These are phyloP conservation scores for Pyrrhura leucotis DNA, from an alignment of 2,797 vertebrate species.

Conservation along the genomic window DNA sequence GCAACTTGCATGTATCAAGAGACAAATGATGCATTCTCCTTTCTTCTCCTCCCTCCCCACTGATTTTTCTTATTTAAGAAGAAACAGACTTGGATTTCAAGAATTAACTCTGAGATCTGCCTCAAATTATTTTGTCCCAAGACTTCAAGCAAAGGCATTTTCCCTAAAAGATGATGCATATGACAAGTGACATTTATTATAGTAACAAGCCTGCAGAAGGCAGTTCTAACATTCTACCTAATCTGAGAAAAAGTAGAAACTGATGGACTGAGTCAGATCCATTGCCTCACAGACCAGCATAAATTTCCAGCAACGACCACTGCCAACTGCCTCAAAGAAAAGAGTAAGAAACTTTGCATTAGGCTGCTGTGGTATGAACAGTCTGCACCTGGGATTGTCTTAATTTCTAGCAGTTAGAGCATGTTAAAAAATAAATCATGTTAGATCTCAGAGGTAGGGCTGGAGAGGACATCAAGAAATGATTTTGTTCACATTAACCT, in stretches of 20 bases:
- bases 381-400: not conserved
- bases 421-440: not conserved
- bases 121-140: not conserved
- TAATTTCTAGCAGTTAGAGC: not conserved
- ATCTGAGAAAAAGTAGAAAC: not conserved
- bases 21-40: not conserved
- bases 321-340: not conserved
- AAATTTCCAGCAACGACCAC: not conserved
- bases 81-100: not conserved
- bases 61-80: not conserved
- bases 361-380: not conserved
- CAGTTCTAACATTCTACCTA: not conserved
- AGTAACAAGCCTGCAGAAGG: not conserved
- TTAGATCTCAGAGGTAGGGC: not conserved
- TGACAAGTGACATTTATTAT: not conserved
- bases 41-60: not conserved
- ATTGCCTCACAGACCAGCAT: fast-evolving
- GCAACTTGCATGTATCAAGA: not conserved
- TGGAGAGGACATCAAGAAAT: not conserved
- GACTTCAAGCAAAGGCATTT: not conserved
- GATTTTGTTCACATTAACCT: not conserved
- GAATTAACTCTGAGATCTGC: not conserved
- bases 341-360: not conserved
- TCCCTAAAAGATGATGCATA: not conserved
- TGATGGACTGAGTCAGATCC: not conserved